Evolutionary conservation across 2,888 invertebrate genomes (phyloP), one percentile per base, ranked within the genome.

Genomic region (Macaria notata): DNA sequence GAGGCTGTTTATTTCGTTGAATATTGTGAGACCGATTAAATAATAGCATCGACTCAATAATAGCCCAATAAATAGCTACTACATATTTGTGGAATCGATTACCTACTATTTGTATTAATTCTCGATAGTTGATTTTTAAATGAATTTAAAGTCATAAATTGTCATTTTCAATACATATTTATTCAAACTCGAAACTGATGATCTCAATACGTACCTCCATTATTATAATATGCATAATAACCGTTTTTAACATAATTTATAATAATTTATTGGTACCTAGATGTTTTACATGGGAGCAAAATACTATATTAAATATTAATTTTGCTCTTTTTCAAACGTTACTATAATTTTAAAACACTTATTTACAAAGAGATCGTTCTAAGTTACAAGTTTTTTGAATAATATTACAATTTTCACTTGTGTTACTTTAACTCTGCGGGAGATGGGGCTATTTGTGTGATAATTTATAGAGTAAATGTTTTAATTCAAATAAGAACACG

Each of bases 391-490:
- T 39, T 31, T 53, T 46, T 33, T 46, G 36, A 19, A 46, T 41
- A 53, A 42, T 52, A 46, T 46, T 48, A 4, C 19, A 33, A 46
- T 55, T 41, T 41, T 41, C 4, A 49, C 41, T 49, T 5, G n/a
- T 41, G 45, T 6, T 30, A 45, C 49, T 33, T 29, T 46, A 9
- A 9, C 46, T 31, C 46, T 46, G 41, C 19, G 33, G 49, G 57
- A 36, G 48, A 49, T 49, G 4, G 30, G 31, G 9, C 46, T 45
- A 53, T 53, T 49, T 46, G 19, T 38, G 49, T 53, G 48, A 9
- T 39, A 41, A 56, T 52, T 56, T 44, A 39, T 9, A 4, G 19
- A 29, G 9, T 38, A 39, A 48, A 54, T 54, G 43, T 48, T 48
- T 54, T 44, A 54, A 48, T 44, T 44, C 36, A 38, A 30, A 36